Base-by-base conservation (phyloP, 2,888 invertebrate genomes). In the Watsonalla binaria region DNA sequence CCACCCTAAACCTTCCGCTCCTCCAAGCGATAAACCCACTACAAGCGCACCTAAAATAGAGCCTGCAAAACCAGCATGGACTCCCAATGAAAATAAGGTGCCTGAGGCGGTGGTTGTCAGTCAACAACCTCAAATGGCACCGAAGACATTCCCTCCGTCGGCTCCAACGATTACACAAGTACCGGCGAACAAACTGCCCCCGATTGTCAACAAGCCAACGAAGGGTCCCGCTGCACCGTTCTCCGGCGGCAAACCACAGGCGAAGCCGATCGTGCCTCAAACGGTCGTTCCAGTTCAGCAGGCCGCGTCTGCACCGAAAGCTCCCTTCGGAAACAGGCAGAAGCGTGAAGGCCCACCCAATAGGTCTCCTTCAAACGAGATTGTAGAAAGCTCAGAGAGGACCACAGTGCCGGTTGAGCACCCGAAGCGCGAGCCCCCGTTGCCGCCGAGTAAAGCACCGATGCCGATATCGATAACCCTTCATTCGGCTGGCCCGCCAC, bases 391-490 rank as follows among this genome's bases (percentile, higher is more conserved):
- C 53, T 68, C 68, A 24, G 89, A 81, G 53, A 78, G 70, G 58
- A 63, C 58, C 11, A 60, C 57, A 2, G 60, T 64, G 2, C 57
- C 63, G 0, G 63, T 65, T 6, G 82, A 89, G 35, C 87, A 88
- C 58, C 51, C 66, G 0, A 89, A 87, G 55, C 84, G 86, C 14
- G 86, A 84, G 55, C 82, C 88, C 51, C 82, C 86, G 0, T 69
- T 85, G 49, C 84, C 89, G 60, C 80, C 90, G 6, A 90, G 90
- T 69, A 90, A 90, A 62, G 89, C 84, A 2, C 90, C 84, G 33
- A 91, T 87, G 86, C 88, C 90, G 9, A 90, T 89, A 51, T 86
- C 88, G n/a, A 91, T 92, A 46, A 92, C 90, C n/a, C 66, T 88
- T 37, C 82, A 83, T 64, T 79, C 79, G 6, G 88, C 76, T 59